Base-by-base conservation (phyloP, 2,888 invertebrate species). In the Nezara viridula region DNA sequence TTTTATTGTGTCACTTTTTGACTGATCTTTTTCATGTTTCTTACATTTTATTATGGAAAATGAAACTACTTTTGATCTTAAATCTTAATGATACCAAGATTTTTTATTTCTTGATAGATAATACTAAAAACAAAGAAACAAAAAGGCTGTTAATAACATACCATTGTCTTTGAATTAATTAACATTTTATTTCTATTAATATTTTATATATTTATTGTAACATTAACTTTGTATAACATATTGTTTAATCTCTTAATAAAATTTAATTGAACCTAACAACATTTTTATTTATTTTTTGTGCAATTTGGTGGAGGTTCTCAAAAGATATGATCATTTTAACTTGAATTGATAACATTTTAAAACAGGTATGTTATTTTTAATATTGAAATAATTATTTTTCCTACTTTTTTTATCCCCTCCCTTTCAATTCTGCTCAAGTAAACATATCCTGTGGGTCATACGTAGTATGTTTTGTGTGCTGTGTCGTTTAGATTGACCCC, bases 181-280 rank as follows among this genome's bases (percentile, higher is more conserved):
- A 89, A 66, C 89, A 85, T 47, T 86, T 89, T 86, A 81, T 81
- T 81, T 81, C 73, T 52, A 85, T 86, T 89, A 66, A 85, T 89
- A 88, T 47, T 89, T 81, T 88, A 47, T 77, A 88, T 88, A 88
- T 88, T 88, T 88, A 88, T 88, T 88, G 88, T 88, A 88, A 60
- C n/a, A 77, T 77, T 88, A 77, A 88, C 88, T 77, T 88, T 88
- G 81, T 81, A 88, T 88, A 85, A 81, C 81, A 47, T 88, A 85
- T 81, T 77, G 77, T 88, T 88, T 88, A 88, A 52, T 50, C 81
- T 81, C 50, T 77, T 77, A 88, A 88, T 88, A 88, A 86, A 86
- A 89, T 73, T 60, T 49, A 77, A 52, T 88, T 88, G 85, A 88
- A 88, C 32, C 88, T 88, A 88, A 88, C 88, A 88, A 81, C 37